Conservation (phyloP, 2,113 vertebrate species). For the Emydura subglobosa region DNA sequence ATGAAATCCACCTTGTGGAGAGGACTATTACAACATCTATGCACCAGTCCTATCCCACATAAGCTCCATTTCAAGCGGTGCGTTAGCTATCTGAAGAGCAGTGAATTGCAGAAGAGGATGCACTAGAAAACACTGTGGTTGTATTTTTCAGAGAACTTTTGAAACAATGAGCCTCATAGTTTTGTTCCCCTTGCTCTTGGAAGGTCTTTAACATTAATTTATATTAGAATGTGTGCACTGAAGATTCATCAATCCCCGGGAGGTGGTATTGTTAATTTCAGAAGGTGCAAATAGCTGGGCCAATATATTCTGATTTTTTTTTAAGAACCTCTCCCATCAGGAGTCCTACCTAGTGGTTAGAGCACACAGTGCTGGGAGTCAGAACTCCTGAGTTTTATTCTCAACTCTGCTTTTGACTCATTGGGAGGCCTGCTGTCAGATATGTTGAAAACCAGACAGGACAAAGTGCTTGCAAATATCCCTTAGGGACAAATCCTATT, state of each 20-base stretch:
- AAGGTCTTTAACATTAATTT: neutral
- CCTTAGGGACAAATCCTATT: neutral
- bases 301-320: neutral
- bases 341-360: neutral
- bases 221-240: neutral
- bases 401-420: neutral
- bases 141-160: neutral
- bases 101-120: neutral
- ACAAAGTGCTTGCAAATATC: neutral
- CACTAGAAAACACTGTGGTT: neutral
- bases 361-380: neutral
- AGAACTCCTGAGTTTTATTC: neutral
- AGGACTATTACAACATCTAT: no score
- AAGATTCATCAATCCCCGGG: neutral
- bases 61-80: neutral
- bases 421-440: neutral
- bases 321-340: neutral
- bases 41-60: neutral
- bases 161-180: neutral
- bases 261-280: neutral
- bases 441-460: neutral
- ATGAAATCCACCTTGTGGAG: neutral
- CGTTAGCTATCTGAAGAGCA: neutral
- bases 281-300: neutral
- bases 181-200: neutral